These are phyloP conservation scores for Garrulus glandarius DNA, from an alignment of 2,797 vertebrate genomes.

Conservation along the genomic window DNA sequence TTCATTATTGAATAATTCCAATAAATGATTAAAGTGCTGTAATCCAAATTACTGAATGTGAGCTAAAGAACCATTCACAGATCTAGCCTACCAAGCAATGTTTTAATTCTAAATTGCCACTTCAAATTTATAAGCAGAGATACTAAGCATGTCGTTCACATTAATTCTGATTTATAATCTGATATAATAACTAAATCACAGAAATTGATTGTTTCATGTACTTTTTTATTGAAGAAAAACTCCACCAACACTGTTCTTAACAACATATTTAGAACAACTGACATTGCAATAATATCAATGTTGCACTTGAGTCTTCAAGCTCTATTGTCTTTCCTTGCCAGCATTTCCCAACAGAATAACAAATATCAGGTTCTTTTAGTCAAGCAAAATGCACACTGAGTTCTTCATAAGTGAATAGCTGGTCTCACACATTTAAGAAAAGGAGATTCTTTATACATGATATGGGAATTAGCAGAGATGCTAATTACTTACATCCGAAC, in stretches of 20 bases:
- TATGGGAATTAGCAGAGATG: neutral
- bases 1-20: neutral
- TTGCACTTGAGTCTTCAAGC: neutral
- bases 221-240: constrained; percentile 38
- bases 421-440: neutral
- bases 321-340: neutral
- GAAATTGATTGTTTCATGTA: constrained; percentile 40
- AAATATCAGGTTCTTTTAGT: neutral
- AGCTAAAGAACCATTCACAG: neutral
- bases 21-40: neutral
- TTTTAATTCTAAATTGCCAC: constrained; percentile 8
- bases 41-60: neutral
- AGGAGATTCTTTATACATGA: neutral
- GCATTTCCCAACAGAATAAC: neutral
- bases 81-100: neutral
- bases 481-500: neutral
- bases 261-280: neutral
- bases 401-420: neutral
- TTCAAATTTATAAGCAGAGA: constrained; percentile 35
- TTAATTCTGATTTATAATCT: constrained; percentile 64
- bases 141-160: constrained; percentile 58
- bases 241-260: neutral
- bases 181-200: constrained; percentile 55
- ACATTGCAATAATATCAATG: neutral
- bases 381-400: neutral